Percentiles rank a stretch among this genome's conserved stretches.
These are phyloP conservation scores for Serinus canaria DNA, from an alignment of 2,113 vertebrate species.

Conservation along the genomic window DNA sequence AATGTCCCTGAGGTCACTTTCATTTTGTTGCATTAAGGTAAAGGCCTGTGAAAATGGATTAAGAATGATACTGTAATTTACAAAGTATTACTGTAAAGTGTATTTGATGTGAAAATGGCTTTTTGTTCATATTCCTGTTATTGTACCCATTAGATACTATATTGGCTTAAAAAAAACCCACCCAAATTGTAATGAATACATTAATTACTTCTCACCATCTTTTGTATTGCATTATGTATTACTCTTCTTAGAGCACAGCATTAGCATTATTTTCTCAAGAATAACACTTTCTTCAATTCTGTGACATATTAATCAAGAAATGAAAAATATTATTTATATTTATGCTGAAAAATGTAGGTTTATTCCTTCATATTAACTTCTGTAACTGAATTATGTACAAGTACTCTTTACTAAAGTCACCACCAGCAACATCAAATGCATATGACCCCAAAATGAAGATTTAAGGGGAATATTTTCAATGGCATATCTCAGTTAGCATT, in stretches of 20 bases:
- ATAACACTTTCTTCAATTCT: not conserved
- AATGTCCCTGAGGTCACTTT: constrained; percentile 29
- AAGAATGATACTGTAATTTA: constrained; percentile 11
- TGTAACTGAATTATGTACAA: not conserved
- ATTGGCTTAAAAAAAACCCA: not conserved
- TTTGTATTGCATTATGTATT: not conserved
- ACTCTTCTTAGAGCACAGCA: not conserved
- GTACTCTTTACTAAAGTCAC: not conserved
- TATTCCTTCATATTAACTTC: not conserved
- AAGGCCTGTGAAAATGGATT: constrained; percentile 33
- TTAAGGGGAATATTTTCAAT: not conserved
- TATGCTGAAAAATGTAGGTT: not conserved
- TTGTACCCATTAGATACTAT: not conserved
- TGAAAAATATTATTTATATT: not conserved
- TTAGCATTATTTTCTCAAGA: not conserved
- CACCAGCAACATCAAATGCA: not conserved
- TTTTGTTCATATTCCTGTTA: constrained; percentile 15
- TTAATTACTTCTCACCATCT: not conserved
- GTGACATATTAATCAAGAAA: not conserved
- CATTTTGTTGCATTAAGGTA: constrained; percentile 18
- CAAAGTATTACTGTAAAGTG: not conserved
- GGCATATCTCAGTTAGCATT: not conserved
- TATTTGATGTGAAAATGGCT: constrained; percentile 15
- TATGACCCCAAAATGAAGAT: not conserved
- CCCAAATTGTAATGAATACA: not conserved